phyloP scores from a whole-genome alignment of 2,888 invertebrate genomes.

The Scotopteryx bipunctaria region DNA sequence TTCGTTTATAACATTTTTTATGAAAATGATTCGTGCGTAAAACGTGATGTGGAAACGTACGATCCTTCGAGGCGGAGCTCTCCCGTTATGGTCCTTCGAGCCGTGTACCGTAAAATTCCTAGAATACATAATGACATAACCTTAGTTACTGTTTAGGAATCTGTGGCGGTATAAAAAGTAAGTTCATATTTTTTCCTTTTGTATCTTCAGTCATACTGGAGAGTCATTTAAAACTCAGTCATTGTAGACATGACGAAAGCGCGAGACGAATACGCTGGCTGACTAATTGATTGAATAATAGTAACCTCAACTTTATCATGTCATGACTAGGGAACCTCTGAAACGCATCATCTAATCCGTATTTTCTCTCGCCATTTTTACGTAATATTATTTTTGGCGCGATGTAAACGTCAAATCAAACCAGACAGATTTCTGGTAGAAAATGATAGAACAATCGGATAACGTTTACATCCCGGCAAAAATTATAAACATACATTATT shows the following conservation, averaged over 20 bases:
- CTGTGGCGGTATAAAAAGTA: neutral
- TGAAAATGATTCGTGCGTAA: slow-evolving; percentile 28
- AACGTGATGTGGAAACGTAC: slow-evolving; percentile 33
- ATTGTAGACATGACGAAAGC: neutral
- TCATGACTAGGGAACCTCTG: too few relatives aligned
- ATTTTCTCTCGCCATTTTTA: too few relatives aligned
- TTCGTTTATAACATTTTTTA: slow-evolving; percentile 15
- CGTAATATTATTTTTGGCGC: too few relatives aligned
- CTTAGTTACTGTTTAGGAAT: neutral
- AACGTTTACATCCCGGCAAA: too few relatives aligned
- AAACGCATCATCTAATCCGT: too few relatives aligned
- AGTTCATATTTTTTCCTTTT: neutral
- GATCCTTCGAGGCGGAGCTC: slow-evolving; percentile 14
- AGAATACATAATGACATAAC: slow-evolving; percentile 9
- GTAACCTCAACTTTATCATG: too few relatives aligned
- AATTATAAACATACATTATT: too few relatives aligned
- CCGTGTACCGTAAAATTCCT: slow-evolving; percentile 6
- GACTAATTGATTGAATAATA: neutral
- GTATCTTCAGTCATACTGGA: slow-evolving; percentile 1
- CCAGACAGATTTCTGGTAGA: too few relatives aligned
- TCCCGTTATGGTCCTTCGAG: slow-evolving; percentile 10
- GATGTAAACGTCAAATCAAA: too few relatives aligned
- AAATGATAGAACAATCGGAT: too few relatives aligned
- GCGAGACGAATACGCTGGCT: neutral
- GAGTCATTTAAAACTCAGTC: slow-evolving; percentile 4